Base-by-base conservation (phyloP, 2,888 invertebrate species). In the Lamellibrachia satsuma region DNA sequence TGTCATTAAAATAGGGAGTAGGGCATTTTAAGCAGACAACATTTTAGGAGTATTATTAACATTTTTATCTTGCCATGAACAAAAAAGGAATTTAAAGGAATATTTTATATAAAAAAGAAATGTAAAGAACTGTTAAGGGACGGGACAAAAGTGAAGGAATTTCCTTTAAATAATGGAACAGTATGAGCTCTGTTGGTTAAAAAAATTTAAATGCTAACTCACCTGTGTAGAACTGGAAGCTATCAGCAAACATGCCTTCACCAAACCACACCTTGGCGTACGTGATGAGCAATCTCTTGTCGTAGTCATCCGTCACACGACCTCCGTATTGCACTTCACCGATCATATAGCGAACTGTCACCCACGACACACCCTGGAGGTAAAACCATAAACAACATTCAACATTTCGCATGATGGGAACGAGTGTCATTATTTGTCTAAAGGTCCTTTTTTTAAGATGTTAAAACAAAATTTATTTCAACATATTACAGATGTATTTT, bases 331-430 rank as follows among this genome's bases (percentile, higher is more conserved):
- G 97, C 9, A 97, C 97, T 97, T 99, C 99, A 60, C 99, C 99
- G 75, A 99, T 97, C 99, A 99, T 99, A 96, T 99, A 99, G 96
- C 99, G 98, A 11, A 99, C 98, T 0, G 99, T 99, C 51, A 98
- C 98, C 99, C 99, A 99, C 0, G 99, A 99, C 93, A 99, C 98
- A 52, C 99, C 99, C 97, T 97, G 95, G 57, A 95, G 94, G 75
- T 22, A 75, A 75, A 22, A 22, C 22, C 15, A 52, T 11, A 39
- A 90, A 52, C 75, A 52, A 52, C 90, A 93, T 93, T 55, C 90
- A 75, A 75, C 75, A 75, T n/a, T 22, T 22, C 22, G 75, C 75
- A 75, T 7, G 15, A 57, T 57, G 8, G 57, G 8, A 7, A 75
- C 39, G 39, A 39, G 39, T 1, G 39, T 39, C 1, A 39, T 39